Evolutionary conservation across 2,113 vertebrate species (phyloP).

Genomic region (Hippocampus mohnikei): DNA sequence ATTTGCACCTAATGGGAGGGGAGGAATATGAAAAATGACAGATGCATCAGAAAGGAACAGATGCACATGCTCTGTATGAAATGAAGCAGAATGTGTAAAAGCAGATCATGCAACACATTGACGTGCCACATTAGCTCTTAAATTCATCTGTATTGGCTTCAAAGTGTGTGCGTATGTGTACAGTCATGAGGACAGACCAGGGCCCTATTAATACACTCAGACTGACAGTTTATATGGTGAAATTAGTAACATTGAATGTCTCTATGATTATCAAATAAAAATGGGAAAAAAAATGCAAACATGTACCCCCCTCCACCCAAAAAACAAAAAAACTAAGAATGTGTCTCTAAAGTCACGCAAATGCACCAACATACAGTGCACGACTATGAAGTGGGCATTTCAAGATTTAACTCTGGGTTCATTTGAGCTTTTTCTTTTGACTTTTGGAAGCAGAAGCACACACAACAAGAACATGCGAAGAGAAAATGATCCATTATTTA

Average conservation of each 20-base stretch:
- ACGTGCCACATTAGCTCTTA: conserved; percentile 44
- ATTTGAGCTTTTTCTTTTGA: too few species aligned
- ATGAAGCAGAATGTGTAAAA: conserved; percentile 61
- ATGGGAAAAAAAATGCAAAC: too few species aligned
- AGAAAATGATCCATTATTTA: too few species aligned
- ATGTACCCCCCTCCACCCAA: too few species aligned
- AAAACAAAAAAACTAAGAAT: too few species aligned
- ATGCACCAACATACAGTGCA: too few species aligned
- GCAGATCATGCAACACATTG: conserved; percentile 56
- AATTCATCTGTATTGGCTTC: conserved; percentile 36
- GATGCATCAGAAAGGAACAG: conserved; percentile 47
- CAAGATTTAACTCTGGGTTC: too few species aligned
- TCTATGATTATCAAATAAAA: too few species aligned
- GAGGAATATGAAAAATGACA: conserved; percentile 37
- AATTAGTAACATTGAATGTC: background rate
- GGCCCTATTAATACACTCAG: background rate
- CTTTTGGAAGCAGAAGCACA: too few species aligned
- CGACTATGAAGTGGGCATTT: too few species aligned
- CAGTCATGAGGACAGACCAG: background rate
- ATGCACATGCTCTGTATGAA: conserved; percentile 49
- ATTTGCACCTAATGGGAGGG: conserved; percentile 69
- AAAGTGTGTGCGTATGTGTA: background rate
- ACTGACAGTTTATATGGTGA: background rate
- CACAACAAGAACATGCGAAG: too few species aligned
- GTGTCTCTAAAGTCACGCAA: too few species aligned